Conservation (phyloP, 53 echinoderm and acorn worm genomes). For the Arbacia lixula region DNA sequence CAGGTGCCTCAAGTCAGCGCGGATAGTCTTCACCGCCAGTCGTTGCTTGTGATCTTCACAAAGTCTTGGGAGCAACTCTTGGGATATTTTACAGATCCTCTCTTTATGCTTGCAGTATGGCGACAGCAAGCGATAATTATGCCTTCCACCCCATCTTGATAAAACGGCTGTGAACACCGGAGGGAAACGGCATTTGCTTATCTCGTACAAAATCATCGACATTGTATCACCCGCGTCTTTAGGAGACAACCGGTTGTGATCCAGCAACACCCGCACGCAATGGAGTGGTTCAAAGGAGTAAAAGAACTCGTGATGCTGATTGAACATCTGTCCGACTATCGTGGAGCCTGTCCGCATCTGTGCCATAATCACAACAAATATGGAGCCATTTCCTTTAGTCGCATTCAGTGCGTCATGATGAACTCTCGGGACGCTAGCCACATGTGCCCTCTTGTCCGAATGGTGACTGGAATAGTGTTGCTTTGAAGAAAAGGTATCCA, state of each 20-base stretch:
- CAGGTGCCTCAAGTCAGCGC: conserved; percentile 65
- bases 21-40: conserved; percentile 75
- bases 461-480: no score
- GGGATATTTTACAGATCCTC: conserved; percentile 1
- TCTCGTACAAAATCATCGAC: conserved; percentile 53
- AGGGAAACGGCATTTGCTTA: conserved; percentile 65
- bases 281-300: conserved; percentile 87
- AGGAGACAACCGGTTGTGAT: not conserved
- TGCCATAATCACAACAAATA: conserved; percentile 69
- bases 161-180: conserved; percentile 47
- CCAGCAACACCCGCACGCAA: conserved; percentile 38
- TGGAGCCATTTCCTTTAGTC: not conserved
- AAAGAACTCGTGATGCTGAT: conserved; percentile 79
- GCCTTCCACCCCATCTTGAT: conserved; percentile 62
- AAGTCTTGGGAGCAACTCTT: not conserved
- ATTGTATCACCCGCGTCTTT: conserved; percentile 20
- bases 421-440: no score
- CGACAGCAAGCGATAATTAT: conserved; percentile 51
- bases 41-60: conserved; percentile 22
- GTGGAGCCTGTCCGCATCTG: conserved; percentile 92
- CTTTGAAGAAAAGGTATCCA: no score
- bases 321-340: conserved; percentile 83
- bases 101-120: conserved; percentile 44
- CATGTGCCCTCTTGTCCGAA: no score
- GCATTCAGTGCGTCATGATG: no score